These are phyloP conservation scores for Phodopus roborovskii DNA, from an alignment of 2,113 vertebrate species.

Conservation along the genomic window DNA sequence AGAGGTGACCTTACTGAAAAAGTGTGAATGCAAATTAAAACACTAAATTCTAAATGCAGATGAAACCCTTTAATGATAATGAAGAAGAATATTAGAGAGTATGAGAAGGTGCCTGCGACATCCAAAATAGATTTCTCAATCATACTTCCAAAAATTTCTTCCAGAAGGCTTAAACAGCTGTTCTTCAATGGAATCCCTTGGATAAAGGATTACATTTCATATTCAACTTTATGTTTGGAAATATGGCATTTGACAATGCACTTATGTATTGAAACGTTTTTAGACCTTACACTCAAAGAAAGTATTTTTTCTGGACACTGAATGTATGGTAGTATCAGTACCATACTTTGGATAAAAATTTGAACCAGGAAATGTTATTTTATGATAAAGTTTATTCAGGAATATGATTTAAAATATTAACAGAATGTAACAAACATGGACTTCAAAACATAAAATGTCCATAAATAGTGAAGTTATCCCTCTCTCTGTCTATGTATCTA, in stretches of 20 bases:
- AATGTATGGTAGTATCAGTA: not conserved
- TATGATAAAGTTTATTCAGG: not conserved
- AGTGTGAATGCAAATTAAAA: conserved; percentile 60
- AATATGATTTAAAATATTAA: not conserved
- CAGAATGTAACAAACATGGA: not conserved
- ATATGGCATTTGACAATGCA: conserved; percentile 63
- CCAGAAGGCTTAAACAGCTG: conserved; percentile 81
- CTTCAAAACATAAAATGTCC: not conserved
- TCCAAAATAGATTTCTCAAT: conserved; percentile 79
- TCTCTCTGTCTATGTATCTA: no score
- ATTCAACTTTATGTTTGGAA: conserved; percentile 76
- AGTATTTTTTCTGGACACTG: not conserved
- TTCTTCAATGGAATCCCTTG: conserved; percentile 73
- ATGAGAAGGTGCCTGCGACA: conserved; percentile 65
- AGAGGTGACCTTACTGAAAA: conserved; percentile 53
- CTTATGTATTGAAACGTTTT: not conserved
- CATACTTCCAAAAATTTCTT: conserved; percentile 76
- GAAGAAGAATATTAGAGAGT: conserved; percentile 69
- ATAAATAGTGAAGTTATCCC: not conserved
- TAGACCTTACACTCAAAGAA: not conserved
- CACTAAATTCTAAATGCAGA: conserved; percentile 68
- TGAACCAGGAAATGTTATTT: not conserved
- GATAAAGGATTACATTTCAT: conserved; percentile 72
- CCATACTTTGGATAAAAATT: conserved; percentile 1
- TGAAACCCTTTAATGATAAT: conserved; percentile 75